Evolutionary conservation across 2,113 vertebrate species (phyloP).

Genomic region (Paradoxurus hermaphroditus): DNA sequence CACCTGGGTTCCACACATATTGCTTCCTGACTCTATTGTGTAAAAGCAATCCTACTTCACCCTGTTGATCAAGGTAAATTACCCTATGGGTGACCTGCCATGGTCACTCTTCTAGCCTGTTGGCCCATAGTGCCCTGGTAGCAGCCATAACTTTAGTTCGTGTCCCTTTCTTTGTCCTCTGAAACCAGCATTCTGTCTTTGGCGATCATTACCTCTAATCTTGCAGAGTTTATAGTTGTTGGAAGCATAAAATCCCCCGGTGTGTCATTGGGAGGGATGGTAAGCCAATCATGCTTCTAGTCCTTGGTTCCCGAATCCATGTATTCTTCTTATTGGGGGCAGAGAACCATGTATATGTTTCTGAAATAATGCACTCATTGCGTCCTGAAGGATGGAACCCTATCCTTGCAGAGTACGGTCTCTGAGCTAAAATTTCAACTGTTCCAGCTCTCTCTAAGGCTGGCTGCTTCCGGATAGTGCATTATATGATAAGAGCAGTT

Average conservation of each 20-base stretch:
- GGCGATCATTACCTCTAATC: background rate
- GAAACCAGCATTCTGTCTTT: background rate
- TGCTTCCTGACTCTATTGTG: background rate
- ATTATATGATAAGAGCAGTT: background rate
- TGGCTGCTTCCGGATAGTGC: background rate
- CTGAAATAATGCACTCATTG: background rate
- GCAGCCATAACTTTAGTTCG: background rate
- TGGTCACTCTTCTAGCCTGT: background rate
- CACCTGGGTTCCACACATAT: background rate
- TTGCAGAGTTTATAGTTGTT: background rate
- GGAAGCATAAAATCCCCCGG: background rate
- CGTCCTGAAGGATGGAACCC: background rate
- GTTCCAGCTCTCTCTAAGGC: background rate
- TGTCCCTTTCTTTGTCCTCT: background rate
- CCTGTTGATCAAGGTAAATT: background rate
- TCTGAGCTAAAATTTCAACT: background rate
- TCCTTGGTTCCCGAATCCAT: background rate
- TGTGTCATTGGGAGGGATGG: background rate
- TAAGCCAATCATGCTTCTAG: background rate
- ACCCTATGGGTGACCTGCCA: background rate
- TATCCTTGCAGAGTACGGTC: background rate
- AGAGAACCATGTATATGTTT: background rate
- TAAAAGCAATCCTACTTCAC: background rate
- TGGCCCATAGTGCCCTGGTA: background rate
- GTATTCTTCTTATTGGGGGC: background rate